Evolutionary conservation across 2,797 vertebrate species (phyloP).

Genomic region (Agapornis canus): DNA sequence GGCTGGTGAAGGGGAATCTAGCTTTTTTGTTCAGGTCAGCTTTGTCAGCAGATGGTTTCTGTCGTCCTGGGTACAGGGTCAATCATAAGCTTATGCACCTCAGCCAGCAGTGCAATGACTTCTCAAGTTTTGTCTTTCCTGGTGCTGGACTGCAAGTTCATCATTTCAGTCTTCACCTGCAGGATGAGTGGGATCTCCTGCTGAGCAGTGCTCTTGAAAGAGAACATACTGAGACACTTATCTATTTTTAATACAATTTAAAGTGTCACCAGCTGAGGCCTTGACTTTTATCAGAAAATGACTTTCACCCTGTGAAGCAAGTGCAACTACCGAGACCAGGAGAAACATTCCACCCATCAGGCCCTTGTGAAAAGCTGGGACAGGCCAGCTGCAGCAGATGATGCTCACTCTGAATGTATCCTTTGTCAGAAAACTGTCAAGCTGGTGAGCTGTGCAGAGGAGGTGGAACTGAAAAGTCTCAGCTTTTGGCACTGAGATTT

Average conservation of each 20-base stretch:
- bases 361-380: neutral
- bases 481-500: neutral
- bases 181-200: neutral
- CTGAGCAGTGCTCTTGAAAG: neutral
- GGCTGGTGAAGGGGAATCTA: neutral
- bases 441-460: neutral
- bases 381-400: neutral
- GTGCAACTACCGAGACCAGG: accelerated
- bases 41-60: neutral
- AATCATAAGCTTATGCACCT: neutral
- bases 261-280: neutral
- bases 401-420: accelerated
- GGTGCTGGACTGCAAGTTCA: accelerated
- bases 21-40: neutral
- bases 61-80: neutral
- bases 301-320: neutral
- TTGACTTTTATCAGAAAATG: neutral
- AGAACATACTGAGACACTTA: neutral
- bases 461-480: neutral
- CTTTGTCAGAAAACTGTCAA: neutral
- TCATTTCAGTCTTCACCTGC: neutral
- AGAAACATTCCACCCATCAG: neutral
- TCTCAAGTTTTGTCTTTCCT: neutral
- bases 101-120: neutral
- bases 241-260: neutral